phyloP scores from a whole-genome alignment of 2,888 invertebrate species.

The Tachina grossa region DNA sequence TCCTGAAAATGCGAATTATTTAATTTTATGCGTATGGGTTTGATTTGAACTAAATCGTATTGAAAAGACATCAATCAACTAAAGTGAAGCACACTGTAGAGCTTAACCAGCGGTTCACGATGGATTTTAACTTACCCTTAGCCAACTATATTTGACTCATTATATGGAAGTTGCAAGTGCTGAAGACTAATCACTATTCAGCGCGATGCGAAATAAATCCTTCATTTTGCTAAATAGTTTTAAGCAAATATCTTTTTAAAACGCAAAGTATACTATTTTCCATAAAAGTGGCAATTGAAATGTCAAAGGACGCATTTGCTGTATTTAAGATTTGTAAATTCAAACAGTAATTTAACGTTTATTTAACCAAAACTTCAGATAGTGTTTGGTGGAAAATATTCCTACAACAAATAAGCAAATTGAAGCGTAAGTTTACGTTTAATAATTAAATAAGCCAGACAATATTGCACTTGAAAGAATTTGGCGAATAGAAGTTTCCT shows the following conservation, averaged over 20 bases:
- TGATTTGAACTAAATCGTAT: too few species aligned
- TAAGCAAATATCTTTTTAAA: neutral
- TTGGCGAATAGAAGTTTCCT: slow-evolving; percentile 17
- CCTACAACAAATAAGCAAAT: neutral
- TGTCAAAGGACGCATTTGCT: slow-evolving; percentile 33
- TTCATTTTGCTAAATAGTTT: too few species aligned
- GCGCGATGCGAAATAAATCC: too few species aligned
- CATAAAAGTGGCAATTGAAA: slow-evolving; percentile 47
- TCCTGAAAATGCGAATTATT: too few species aligned
- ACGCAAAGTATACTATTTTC: neutral
- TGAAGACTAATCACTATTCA: too few species aligned
- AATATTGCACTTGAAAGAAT: slow-evolving; percentile 17
- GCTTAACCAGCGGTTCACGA: too few species aligned
- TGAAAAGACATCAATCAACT: too few species aligned
- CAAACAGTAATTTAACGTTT: slow-evolving; percentile 26
- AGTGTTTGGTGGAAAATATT: neutral
- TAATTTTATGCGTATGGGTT: too few species aligned
- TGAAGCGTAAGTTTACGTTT: neutral
- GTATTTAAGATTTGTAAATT: neutral
- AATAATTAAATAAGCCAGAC: slow-evolving; percentile 35
- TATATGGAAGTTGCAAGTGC: too few species aligned
- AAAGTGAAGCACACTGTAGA: too few species aligned
- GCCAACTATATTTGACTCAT: too few species aligned
- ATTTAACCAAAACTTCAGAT: slow-evolving; percentile 37
- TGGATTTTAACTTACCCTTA: too few species aligned